phyloP scores from a whole-genome alignment of 1,140 invertebrate genomes.

The Diprion similis region DNA sequence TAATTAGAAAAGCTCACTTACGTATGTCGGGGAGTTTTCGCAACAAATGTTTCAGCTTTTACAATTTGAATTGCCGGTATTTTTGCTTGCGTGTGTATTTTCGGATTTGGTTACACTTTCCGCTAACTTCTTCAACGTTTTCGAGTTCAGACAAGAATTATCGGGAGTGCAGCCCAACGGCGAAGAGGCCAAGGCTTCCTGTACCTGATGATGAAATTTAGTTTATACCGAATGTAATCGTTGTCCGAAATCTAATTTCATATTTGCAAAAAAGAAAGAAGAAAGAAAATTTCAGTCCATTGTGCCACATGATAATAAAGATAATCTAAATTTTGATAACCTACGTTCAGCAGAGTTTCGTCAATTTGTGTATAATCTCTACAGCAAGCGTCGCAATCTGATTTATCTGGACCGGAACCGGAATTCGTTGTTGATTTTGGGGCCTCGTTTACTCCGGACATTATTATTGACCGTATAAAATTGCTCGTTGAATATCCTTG shows the following conservation, averaged over 20 bases:
- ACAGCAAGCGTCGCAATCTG: background rate
- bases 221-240: background rate
- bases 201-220: background rate
- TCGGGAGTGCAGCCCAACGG: background rate
- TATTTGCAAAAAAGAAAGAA: background rate
- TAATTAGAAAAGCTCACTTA: too few relatives aligned
- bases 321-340: background rate
- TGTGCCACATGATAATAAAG: background rate
- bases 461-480: background rate
- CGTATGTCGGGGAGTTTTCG: too few relatives aligned
- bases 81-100: too few relatives aligned
- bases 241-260: too few relatives aligned
- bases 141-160: background rate
- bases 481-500: background rate
- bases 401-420: background rate
- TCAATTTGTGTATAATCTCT: background rate
- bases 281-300: background rate
- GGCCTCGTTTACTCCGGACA: background rate
- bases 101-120: background rate
- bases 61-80: too few relatives aligned
- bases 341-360: slow-evolving; percentile 1
- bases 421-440: background rate
- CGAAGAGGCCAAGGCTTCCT: background rate
- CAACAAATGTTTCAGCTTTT: too few relatives aligned
- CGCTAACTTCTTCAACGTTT: background rate